These are phyloP conservation scores for Malurus melanocephalus DNA, from an alignment of 2,113 vertebrate species.

Conservation along the genomic window DNA sequence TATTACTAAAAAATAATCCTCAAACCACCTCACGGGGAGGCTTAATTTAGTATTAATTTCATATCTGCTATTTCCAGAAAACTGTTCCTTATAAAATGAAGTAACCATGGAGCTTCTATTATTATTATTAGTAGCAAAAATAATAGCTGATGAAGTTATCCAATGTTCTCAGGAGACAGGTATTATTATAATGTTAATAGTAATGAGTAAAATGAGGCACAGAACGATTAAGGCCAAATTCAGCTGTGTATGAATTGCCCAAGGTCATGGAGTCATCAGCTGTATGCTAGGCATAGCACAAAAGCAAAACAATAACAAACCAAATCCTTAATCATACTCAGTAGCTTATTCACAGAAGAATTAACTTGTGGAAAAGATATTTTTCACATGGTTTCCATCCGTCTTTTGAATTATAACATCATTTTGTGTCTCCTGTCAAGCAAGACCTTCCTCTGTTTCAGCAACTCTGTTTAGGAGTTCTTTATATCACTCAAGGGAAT, in stretches of 20 bases:
- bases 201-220: conserved; percentile 32
- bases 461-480: not conserved
- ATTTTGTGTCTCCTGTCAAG: not conserved
- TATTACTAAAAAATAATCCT: conserved; percentile 6
- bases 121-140: not conserved
- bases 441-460: not conserved
- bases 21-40: not conserved
- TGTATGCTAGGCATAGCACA: not conserved
- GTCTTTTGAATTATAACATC: not conserved
- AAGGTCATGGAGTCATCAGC: conserved; percentile 28
- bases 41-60: not conserved
- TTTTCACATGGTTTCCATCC: not conserved
- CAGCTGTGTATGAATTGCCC: not conserved
- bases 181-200: conserved; percentile 34
- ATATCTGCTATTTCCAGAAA: not conserved
- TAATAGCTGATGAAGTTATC: not conserved
- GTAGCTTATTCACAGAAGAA: not conserved
- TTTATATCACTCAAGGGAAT: not conserved
- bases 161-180: not conserved
- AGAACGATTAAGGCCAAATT: conserved; percentile 1
- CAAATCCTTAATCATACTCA: not conserved
- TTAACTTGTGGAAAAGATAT: not conserved
- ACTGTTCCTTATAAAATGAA: not conserved
- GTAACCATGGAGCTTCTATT: not conserved
- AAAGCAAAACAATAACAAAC: not conserved